Evolutionary conservation across 2,888 invertebrate genomes (phyloP).

Genomic region (Trisateles emortualis): DNA sequence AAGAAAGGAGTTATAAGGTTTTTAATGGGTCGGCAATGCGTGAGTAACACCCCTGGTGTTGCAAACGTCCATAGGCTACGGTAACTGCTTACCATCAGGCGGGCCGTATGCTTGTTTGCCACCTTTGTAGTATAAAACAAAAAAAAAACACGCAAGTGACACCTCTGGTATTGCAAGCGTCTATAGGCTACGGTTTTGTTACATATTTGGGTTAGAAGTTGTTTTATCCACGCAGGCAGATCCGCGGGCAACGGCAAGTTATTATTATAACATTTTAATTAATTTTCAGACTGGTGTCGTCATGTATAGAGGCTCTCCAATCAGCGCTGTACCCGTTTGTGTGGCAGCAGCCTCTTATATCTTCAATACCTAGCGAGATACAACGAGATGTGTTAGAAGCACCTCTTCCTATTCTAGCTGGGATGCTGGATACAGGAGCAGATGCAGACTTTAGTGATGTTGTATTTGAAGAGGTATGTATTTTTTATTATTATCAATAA

Average conservation of each 20-base stretch:
- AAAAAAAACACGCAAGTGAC: too few species aligned
- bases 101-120: too few species aligned
- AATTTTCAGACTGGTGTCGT: constrained; percentile 82
- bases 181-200: too few species aligned
- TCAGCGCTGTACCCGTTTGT: constrained; percentile 92
- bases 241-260: not conserved
- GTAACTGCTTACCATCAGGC: too few species aligned
- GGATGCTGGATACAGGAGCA: constrained; percentile 81
- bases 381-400: constrained; percentile 90
- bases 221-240: too few species aligned
- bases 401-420: constrained; percentile 93
- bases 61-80: too few species aligned
- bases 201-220: too few species aligned
- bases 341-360: constrained; percentile 94
- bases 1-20: too few species aligned
- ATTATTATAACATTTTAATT: not conserved
- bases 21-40: too few species aligned
- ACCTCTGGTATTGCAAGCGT: too few species aligned
- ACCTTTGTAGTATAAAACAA: too few species aligned
- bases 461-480: constrained; percentile 67
- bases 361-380: constrained; percentile 90
- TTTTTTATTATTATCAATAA: not conserved
- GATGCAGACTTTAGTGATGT: constrained; percentile 38
- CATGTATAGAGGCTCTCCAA: constrained; percentile 92
- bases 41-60: too few species aligned